These are phyloP conservation scores for Heliocidaris erythrogramma DNA, from an alignment of 35 echinoderm and acorn worm genomes.

Conservation along the genomic window DNA sequence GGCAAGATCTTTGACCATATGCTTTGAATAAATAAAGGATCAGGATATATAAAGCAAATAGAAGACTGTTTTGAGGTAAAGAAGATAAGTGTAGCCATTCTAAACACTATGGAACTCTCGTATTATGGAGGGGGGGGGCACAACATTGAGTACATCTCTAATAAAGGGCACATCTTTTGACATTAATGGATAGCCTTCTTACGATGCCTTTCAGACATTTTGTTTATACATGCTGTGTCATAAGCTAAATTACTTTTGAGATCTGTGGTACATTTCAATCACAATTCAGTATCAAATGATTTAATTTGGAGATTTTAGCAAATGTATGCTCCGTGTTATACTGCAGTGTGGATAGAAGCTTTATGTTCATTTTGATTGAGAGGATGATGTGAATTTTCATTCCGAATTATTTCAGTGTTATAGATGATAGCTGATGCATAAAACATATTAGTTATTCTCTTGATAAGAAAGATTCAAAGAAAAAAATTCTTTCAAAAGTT, in stretches of 20 bases:
- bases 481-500: background rate
- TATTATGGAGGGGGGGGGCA: background rate
- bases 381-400: background rate
- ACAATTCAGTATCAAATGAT: no score
- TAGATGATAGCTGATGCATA: background rate
- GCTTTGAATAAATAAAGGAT: background rate
- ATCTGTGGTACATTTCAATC: no score
- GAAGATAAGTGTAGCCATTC: background rate
- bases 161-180: no score
- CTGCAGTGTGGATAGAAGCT: no score
- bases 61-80: background rate
- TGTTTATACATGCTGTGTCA: background rate
- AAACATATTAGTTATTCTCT: background rate
- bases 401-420: background rate
- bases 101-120: background rate
- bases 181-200: background rate
- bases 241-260: no score
- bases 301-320: no score
- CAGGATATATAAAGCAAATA: background rate
- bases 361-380: background rate
- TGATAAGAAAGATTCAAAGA: background rate
- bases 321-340: no score
- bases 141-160: background rate
- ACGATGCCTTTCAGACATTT: background rate
- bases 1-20: background rate